phyloP scores from a whole-genome alignment of 37 sponge, comb jelly and placozoan genomes.

The Halichondria panicea region DNA sequence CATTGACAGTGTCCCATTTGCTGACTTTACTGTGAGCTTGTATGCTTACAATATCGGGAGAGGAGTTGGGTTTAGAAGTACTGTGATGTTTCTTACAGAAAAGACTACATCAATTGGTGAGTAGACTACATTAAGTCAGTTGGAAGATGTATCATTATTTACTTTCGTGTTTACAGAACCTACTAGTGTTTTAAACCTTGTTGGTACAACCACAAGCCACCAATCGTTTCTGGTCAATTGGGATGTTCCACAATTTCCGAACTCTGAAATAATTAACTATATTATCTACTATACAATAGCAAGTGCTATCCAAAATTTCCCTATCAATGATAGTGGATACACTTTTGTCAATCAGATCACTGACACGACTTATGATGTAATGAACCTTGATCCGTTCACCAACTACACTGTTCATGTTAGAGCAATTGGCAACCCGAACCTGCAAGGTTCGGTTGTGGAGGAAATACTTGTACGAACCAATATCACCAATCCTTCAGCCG shows the following conservation, averaged over 20 bases:
- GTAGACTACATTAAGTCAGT: neutral
- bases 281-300: neutral
- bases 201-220: neutral
- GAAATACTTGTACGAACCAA: conserved; percentile 14
- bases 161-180: too few relatives aligned
- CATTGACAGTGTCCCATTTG: conserved; percentile 32
- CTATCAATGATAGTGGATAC: neutral
- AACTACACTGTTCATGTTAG: conserved; percentile 34
- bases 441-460: neutral
- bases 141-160: neutral
- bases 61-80: neutral
- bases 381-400: conserved; percentile 5
- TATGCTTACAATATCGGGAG: conserved; percentile 18
- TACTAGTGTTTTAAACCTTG: too few relatives aligned
- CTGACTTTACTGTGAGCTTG: conserved; percentile 32
- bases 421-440: conserved; percentile 12
- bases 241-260: conserved; percentile 35
- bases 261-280: conserved; percentile 15
- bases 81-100: neutral
- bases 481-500: conserved; percentile 11
- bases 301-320: neutral
- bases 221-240: conserved; percentile 13
- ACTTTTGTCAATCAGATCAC: neutral
- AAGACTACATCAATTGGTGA: conserved; percentile 27
- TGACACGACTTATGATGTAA: conserved; percentile 1